Evolutionary conservation across 2,797 vertebrate genomes (phyloP).

Genomic region (Lacerta agilis): DNA sequence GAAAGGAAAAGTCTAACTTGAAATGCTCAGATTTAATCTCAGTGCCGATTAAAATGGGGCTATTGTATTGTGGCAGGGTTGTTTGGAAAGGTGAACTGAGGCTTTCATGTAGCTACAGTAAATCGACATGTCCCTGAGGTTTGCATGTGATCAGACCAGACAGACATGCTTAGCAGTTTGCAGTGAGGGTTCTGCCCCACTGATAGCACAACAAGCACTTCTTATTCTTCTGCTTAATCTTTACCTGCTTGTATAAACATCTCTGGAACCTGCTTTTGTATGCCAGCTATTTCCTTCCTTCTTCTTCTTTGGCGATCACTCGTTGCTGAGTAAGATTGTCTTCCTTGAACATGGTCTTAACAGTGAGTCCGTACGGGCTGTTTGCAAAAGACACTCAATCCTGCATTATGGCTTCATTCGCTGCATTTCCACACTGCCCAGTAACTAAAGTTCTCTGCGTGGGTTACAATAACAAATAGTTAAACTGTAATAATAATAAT

Average conservation of each 20-base stretch:
- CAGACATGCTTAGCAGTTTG: conserved; percentile 26
- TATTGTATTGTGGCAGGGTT: conserved; percentile 74
- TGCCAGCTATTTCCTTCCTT: conserved; percentile 32
- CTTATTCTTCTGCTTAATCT: conserved; percentile 44
- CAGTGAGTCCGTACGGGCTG: background rate
- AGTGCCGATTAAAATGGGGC: conserved; percentile 75
- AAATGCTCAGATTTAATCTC: conserved; percentile 82
- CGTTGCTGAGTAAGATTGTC: no score
- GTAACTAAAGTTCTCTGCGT: background rate
- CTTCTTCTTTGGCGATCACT: no score
- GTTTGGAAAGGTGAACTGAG: conserved; percentile 75
- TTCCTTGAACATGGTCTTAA: no score
- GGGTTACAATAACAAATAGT: background rate
- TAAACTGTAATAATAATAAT: background rate
- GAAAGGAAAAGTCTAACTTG: conserved; percentile 87
- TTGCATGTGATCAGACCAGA: conserved; percentile 32
- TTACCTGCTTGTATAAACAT: conserved; percentile 21
- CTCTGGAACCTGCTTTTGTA: background rate
- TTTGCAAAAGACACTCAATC: background rate
- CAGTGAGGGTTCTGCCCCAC: background rate
- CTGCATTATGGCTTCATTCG: background rate
- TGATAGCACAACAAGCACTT: conserved; percentile 1
- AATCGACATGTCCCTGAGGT: conserved; percentile 41
- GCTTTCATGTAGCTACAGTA: conserved; percentile 63
- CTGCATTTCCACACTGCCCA: background rate